These are phyloP conservation scores for Reticulitermes lucifugus DNA, from an alignment of 2,888 invertebrate genomes.

Conservation along the genomic window DNA sequence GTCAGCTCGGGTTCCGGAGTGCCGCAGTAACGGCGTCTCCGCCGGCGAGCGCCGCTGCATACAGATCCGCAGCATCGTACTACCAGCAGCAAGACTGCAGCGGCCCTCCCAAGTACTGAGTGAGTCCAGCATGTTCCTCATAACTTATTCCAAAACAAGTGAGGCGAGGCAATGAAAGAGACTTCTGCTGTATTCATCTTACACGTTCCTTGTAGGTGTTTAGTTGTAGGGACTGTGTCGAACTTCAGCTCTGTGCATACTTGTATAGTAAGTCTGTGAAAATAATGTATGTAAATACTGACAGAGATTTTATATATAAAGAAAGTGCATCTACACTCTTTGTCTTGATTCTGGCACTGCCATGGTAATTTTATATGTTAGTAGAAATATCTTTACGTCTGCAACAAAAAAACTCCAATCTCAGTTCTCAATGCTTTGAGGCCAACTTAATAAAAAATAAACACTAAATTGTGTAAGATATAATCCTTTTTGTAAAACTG, in stretches of 20 bases:
- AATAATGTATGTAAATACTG: slow-evolving; percentile 14
- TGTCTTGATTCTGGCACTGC: slow-evolving; percentile 21
- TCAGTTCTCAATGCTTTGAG: neutral
- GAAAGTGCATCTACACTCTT: neutral
- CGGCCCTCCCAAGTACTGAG: slow-evolving; percentile 59
- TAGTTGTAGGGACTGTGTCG: neutral
- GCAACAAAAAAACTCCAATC: neutral
- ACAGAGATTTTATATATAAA: slow-evolving; percentile 26
- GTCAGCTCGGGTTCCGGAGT: slow-evolving; percentile 60
- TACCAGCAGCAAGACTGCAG: slow-evolving; percentile 73
- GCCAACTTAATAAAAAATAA: neutral
- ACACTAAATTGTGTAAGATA: neutral
- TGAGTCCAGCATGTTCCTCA: slow-evolving; percentile 24
- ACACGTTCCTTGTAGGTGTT: slow-evolving; percentile 1
- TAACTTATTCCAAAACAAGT: slow-evolving; percentile 22
- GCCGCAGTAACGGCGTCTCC: slow-evolving; percentile 60
- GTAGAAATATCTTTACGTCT: neutral
- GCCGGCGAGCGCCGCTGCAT: slow-evolving; percentile 66
- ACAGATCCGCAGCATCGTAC: slow-evolving; percentile 66
- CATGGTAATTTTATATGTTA: slow-evolving; percentile 16
- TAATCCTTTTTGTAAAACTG: neutral
- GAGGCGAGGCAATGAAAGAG: neutral
- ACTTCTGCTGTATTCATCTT: neutral
- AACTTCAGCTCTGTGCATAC: neutral
- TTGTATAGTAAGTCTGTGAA: slow-evolving; percentile 12